These are phyloP conservation scores for Neogale vison DNA, from an alignment of 2,113 vertebrate genomes.

Conservation along the genomic window DNA sequence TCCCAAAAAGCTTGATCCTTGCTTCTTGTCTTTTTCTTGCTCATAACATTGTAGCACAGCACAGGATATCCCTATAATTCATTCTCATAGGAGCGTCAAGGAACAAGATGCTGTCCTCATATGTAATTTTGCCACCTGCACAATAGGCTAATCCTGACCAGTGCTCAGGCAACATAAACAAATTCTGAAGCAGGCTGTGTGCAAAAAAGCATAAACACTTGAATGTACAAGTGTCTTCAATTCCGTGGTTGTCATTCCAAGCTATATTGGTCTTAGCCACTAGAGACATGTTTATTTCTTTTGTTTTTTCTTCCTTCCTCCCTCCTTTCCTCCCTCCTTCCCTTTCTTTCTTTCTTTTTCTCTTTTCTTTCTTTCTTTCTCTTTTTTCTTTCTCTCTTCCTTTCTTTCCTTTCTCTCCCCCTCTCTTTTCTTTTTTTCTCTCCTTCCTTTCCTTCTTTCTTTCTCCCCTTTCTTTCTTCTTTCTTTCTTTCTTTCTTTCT, in stretches of 20 bases:
- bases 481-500: no score
- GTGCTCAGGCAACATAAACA: background rate
- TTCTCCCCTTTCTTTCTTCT: background rate
- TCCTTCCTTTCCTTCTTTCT: no score
- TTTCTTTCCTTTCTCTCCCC: accelerated
- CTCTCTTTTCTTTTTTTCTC: no score
- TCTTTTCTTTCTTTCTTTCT: background rate
- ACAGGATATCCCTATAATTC: accelerated
- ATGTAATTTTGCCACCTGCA: background rate
- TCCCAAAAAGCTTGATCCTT: accelerated
- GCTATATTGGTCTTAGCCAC: background rate
- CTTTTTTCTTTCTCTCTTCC: accelerated
- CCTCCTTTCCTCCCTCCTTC: no score
- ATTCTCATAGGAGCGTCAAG: background rate
- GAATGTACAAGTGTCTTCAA: background rate
- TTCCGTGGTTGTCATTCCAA: background rate
- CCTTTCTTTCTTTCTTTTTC: no score
- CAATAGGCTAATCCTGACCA: background rate
- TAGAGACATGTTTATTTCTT: background rate
- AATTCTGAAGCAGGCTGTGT: background rate
- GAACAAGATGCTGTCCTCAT: background rate
- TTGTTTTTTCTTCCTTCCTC: background rate
- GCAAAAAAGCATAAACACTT: background rate
- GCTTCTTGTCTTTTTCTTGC: background rate
- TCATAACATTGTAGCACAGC: background rate